phyloP scores from a whole-genome alignment of 1,140 invertebrate species.

The Meloidogyne floridensis region DNA sequence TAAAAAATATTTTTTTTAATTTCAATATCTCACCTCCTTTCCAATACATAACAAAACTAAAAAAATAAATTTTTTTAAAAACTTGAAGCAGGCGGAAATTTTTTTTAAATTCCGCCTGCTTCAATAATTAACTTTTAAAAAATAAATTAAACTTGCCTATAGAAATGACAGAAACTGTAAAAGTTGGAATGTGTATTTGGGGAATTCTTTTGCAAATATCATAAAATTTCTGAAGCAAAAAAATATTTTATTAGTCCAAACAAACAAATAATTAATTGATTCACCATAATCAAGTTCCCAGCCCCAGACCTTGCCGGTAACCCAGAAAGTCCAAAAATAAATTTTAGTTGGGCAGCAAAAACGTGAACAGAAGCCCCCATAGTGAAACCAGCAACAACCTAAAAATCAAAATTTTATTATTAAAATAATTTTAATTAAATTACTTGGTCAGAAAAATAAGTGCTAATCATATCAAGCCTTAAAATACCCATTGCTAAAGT shows the following conservation, averaged over 20 bases:
- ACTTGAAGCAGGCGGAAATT: too few relatives aligned
- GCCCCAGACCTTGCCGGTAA: conserved; percentile 34
- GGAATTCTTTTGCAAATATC: conserved; percentile 30
- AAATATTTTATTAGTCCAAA: not conserved
- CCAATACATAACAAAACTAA: not conserved
- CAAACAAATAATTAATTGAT: too few relatives aligned
- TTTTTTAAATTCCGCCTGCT: too few relatives aligned
- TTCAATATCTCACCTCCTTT: too few relatives aligned
- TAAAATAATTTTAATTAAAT: not conserved
- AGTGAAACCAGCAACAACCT: conserved; percentile 59
- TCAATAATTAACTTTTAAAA: too few relatives aligned
- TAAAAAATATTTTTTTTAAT: not conserved
- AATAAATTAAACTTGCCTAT: conserved; percentile 21
- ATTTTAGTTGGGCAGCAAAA: conserved; percentile 58
- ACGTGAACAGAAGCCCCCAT: conserved; percentile 61
- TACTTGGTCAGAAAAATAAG: conserved; percentile 59
- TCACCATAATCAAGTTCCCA: conserved; percentile 52
- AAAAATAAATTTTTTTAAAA: too few relatives aligned
- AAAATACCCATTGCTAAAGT: conserved; percentile 60
- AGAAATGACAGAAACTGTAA: conserved; percentile 44
- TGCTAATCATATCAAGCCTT: conserved; percentile 60
- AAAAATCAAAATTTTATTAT: conserved; percentile 1
- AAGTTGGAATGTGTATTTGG: conserved; percentile 41
- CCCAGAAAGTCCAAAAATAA: conserved; percentile 54
- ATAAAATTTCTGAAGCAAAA: conserved; percentile 25